These are phyloP conservation scores for Oxytorus armatus DNA, from an alignment of 2,888 invertebrate species.

Conservation along the genomic window DNA sequence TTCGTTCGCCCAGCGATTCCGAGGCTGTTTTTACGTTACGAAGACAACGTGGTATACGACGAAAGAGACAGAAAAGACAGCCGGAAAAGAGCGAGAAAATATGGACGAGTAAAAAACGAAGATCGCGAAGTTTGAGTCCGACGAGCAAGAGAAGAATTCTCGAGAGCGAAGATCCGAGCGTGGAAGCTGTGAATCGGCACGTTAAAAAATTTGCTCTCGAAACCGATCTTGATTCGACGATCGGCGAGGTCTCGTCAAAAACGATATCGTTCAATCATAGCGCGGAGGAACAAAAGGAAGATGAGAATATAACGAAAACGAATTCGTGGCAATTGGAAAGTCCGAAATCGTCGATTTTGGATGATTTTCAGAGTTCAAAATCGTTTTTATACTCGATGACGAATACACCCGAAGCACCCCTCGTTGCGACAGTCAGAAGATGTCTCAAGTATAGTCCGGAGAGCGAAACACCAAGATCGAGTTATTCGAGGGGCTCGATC, in stretches of 20 bases:
- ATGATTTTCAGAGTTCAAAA: constrained; percentile 80
- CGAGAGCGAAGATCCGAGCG: constrained; percentile 61
- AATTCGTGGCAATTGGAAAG: constrained; percentile 80
- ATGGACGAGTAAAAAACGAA: constrained; percentile 75
- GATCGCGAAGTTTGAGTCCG: constrained; percentile 74
- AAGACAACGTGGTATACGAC: constrained; percentile 81
- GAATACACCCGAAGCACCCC: constrained; percentile 81
- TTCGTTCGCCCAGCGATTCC: constrained; percentile 80
- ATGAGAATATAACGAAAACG: constrained; percentile 70
- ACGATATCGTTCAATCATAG: constrained; percentile 66
- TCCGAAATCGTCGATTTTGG: constrained; percentile 80
- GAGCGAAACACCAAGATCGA: constrained; percentile 72
- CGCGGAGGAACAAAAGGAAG: constrained; percentile 70
- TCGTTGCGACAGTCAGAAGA: constrained; percentile 82
- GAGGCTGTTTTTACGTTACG: constrained; percentile 81
- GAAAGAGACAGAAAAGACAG: constrained; percentile 77
- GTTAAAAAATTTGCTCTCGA: constrained; percentile 80
- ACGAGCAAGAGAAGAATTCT: constrained; percentile 67
- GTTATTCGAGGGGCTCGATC: constrained; percentile 85
- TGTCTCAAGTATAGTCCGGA: constrained; percentile 82
- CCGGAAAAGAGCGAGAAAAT: constrained; percentile 64
- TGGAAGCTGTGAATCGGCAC: constrained; percentile 81
- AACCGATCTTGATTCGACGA: constrained; percentile 79
- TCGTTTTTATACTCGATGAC: constrained; percentile 78
- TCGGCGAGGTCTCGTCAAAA: constrained; percentile 72